Base-by-base conservation (phyloP, 2,888 invertebrate species). In the Lithophane leautieri region DNA sequence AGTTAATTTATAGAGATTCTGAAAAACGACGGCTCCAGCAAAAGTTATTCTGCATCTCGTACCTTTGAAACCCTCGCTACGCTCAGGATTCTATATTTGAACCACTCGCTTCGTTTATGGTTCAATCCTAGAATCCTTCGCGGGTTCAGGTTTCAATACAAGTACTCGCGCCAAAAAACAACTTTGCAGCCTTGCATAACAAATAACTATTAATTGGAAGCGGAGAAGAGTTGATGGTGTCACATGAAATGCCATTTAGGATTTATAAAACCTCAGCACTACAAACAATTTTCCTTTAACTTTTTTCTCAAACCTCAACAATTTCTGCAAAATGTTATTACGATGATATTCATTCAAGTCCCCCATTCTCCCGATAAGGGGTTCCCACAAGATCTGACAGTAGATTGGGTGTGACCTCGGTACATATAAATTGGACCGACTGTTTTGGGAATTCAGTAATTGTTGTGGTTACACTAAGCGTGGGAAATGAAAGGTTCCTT, bases 361-460 rank as follows among this genome's bases (percentile, higher is more conserved):
- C 52, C 62, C 54, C 34, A 14, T 66, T 66, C 56, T 28, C 42
- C 61, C 44, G 47, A 52, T 40, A 65, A 73, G 28, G 61, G 40
- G 28, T 71, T 75, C 65, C 73, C 72, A 81, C 44, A 84, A 84
- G 84, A 81, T 86, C 70, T 60, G 69, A 66, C 68, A 62, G 67
- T 9, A 66, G 79, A 73, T 82, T 79, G 70, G 14, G 34, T 71
- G 72, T 47, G 68, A 86, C 78, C 84, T 81, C 74, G 63, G 63
- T 58, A 81, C 54, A 42, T 67, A 70, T 63, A 76, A 82, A 86
- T 79, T 82, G 67, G 47, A 34, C 54, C 47, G 62, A 56, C 50
- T 73, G 73, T 82, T 81, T 82, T 58, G 56, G 54, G 56, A 72
- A 73, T 70, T 61, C 50, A 62, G 72, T 73, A 52, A 74, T 79